Evolutionary conservation across 2,888 invertebrate species (phyloP).

Genomic region (Pollenia amentaria): DNA sequence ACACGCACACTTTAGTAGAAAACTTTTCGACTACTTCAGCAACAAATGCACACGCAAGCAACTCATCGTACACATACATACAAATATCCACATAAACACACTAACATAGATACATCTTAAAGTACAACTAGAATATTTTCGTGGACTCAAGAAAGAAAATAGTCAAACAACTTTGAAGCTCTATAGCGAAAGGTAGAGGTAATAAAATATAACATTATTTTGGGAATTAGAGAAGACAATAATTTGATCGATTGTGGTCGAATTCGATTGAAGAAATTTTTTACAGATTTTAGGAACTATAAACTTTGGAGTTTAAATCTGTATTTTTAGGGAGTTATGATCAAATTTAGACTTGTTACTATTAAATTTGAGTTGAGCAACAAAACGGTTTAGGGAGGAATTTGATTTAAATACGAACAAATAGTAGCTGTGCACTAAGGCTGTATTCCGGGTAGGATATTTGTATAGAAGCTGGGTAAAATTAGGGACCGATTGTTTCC

Average conservation of each 20-base stretch:
- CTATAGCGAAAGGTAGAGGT: constrained; percentile 35
- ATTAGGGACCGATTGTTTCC: no score
- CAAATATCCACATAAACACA: background rate
- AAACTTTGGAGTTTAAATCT: no score
- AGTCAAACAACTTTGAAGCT: constrained; percentile 9
- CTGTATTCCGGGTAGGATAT: no score
- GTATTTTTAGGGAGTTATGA: no score
- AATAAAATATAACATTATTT: constrained; percentile 50
- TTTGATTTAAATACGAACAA: no score
- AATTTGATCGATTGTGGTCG: constrained; percentile 10
- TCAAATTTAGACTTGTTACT: no score
- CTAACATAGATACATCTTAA: background rate
- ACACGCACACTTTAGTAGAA: constrained; percentile 11
- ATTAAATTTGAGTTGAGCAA: no score
- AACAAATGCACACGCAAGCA: constrained; percentile 40
- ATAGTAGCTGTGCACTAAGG: no score
- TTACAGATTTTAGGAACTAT: background rate
- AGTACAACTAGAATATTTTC: constrained; percentile 4
- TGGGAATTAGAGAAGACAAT: constrained; percentile 1
- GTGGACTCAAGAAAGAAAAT: background rate
- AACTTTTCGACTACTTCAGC: constrained; percentile 60
- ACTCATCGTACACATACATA: constrained; percentile 2
- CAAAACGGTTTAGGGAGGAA: no score
- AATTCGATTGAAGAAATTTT: background rate
- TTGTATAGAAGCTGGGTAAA: no score